phyloP scores from a whole-genome alignment of 2,113 vertebrate species.

The Nannobrachium achirus region DNA sequence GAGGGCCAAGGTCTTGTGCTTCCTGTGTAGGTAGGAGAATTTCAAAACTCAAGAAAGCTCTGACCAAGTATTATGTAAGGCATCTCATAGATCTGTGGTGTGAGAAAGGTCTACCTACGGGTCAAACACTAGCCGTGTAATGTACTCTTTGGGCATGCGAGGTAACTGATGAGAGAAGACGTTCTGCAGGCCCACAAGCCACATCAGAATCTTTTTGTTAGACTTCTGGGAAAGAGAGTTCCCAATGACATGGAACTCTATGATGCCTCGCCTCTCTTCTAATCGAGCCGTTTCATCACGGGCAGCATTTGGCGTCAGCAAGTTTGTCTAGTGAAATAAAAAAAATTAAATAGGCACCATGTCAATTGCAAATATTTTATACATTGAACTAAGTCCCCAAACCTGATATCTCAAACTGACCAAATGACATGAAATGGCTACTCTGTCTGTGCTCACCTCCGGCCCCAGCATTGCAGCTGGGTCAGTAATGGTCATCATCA shows the following conservation, averaged over 20 bases:
- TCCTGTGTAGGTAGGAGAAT: conserved; percentile 73
- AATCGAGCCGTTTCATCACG: conserved; percentile 95
- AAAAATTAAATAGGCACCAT: neutral
- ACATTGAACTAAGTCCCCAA: neutral
- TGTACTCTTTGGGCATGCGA: conserved; percentile 99
- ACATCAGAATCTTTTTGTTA: conserved; percentile 97
- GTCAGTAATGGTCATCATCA: conserved; percentile 98
- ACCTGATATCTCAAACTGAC: neutral
- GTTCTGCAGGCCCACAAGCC: conserved; percentile 97
- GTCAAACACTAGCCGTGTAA: conserved; percentile 97
- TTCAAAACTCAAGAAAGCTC: neutral
- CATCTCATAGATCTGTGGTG: neutral
- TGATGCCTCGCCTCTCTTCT: conserved; percentile 95
- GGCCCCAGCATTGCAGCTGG: conserved; percentile 97
- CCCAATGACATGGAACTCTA: conserved; percentile 97
- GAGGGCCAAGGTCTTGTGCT: conserved; percentile 96
- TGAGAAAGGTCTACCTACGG: conserved; percentile 81
- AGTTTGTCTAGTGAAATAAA: conserved; percentile 84
- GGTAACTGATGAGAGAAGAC: conserved; percentile 98
- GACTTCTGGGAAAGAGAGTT: conserved; percentile 97
- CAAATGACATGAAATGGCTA: neutral
- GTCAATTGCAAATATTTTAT: neutral
- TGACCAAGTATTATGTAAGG: neutral
- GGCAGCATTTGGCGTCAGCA: conserved; percentile 94
- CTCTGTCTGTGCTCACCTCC: conserved; percentile 78